Evolutionary conservation across 2,797 vertebrate genomes (phyloP), one percentile per base, ranked within the genome.

Genomic region (Gallinago nigripennis): DNA sequence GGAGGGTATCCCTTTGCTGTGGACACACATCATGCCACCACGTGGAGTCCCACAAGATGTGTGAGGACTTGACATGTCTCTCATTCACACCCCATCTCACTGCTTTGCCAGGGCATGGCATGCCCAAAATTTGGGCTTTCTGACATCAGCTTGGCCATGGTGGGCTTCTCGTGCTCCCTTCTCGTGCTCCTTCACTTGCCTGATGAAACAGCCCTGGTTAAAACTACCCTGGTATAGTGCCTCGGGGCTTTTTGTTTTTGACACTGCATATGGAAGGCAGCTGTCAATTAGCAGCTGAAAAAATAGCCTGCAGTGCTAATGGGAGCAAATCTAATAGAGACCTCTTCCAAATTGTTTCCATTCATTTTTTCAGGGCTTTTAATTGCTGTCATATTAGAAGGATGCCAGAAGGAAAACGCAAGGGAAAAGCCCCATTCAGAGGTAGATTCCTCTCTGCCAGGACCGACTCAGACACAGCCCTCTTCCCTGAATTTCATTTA

Each of bases 281-380:
- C 91, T 96, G 94, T 75, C 92, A 91, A 75, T 94, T 91, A 96
- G 66, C 91, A 95, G 84, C 94, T 96, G 90, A 81, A 78, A 90
- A 97, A 97, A 93, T 63, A 97, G 89, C 87, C 91, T 39, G 57
- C 8, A 2, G 94, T 92, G 73, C 85, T 95, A 95, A 95, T 90
- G 95, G 94, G 86, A 96, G 82, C 79, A 82, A 86, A 87, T 82
- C 68, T 80, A 80, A 73, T 76, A 86, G 81, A 82, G 81, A 83
- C 56, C 79, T 88, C 65, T 84, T 79, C 90, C 86, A 95, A 93
- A 93, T 93, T 30, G 18, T 78, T 96, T 56, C 91, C 88, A 95
- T 94, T 78, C 64, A 46, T 43, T 86, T 93, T 65, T 65, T 69
- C 91, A 86, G 66, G 66, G 82, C 21, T 63, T 87, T 89, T 94